Base-by-base conservation (phyloP, 2,797 vertebrate species). In the Holocentrus rufus region DNA sequence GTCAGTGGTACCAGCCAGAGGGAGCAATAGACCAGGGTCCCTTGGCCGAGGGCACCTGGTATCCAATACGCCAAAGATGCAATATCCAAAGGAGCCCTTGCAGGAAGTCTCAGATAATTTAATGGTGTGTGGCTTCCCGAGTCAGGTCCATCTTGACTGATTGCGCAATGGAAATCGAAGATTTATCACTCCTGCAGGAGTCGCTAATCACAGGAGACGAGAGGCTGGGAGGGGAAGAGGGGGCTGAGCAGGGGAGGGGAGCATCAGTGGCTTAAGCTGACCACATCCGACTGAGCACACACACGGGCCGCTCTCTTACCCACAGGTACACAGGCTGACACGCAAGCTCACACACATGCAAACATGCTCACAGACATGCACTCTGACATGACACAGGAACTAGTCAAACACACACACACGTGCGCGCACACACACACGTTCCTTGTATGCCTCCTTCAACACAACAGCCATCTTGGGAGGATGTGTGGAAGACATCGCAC, bases 81-180 rank as follows among this genome's bases (percentile, higher is more conserved):
- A 76, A 39, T 80, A 85, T 91, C 90, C 90, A 83, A 81, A 87
- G 86, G 81, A 93, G 83, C 84, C 85, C 72, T 66, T 82, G 60
- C 81, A 90, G 93, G 94, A 95, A 95, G 94, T 93, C 89, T 90
- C 77, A 85, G 90, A 93, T 95, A 93, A 93, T 94, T 95, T 94
- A 94, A 93, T 80, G 90, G 92, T 91, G 90, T 82, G 74, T 92
- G 86, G 87, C 89, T 88, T 87, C 79, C 87, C 77, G 79, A 86
- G 84, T 90, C 86, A 85, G 91, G 90, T 91, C 88, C 81, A 65
- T 92, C 91, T 85, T 92, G 91, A 90, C 87, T 81, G 91, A 93
- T 92, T 92, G 91, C 81, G 88, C 92, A 88, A 91, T 93, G 93
- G 92, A 93, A 92, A 91, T 79, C 50, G 81, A 89, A 88, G 92